A percentile compares a stretch with the other conserved stretches of the same genome.
Evolutionary conservation across 2,113 vertebrate species (phyloP).

Genomic region (Neogale vison): DNA sequence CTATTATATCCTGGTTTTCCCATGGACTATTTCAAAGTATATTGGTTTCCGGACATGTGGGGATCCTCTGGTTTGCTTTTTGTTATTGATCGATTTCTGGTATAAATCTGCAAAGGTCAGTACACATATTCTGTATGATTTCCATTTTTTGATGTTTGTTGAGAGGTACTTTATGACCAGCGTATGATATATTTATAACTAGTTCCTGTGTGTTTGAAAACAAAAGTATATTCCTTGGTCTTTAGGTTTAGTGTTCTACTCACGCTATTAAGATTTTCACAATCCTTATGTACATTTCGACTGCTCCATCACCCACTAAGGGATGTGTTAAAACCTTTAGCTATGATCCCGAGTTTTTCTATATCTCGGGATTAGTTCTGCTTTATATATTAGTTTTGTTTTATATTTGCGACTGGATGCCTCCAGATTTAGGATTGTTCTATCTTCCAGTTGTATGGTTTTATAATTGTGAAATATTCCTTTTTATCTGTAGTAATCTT

Average conservation of each 20-base stretch:
- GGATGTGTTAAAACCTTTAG: background rate
- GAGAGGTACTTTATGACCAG: background rate
- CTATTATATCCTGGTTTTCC: background rate
- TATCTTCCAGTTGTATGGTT: background rate
- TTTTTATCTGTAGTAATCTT: background rate
- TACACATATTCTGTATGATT: background rate
- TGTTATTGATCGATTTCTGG: background rate
- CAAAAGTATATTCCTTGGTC: background rate
- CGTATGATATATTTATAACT: background rate
- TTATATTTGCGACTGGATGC: background rate
- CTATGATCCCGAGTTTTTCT: background rate
- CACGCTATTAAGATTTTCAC: background rate
- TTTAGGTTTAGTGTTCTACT: background rate
- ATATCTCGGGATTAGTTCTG: background rate
- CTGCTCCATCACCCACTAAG: background rate
- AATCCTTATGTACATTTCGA: background rate
- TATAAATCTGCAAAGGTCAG: background rate
- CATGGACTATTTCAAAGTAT: background rate
- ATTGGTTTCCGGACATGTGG: background rate
- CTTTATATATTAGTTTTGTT: background rate
- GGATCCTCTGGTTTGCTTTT: background rate
- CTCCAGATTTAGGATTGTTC: background rate
- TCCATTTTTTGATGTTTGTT: background rate
- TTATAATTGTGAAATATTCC: background rate
- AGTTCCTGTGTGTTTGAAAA: background rate